These are phyloP conservation scores for Thunnus maccoyii DNA, from an alignment of 2,113 vertebrate genomes.

Conservation along the genomic window DNA sequence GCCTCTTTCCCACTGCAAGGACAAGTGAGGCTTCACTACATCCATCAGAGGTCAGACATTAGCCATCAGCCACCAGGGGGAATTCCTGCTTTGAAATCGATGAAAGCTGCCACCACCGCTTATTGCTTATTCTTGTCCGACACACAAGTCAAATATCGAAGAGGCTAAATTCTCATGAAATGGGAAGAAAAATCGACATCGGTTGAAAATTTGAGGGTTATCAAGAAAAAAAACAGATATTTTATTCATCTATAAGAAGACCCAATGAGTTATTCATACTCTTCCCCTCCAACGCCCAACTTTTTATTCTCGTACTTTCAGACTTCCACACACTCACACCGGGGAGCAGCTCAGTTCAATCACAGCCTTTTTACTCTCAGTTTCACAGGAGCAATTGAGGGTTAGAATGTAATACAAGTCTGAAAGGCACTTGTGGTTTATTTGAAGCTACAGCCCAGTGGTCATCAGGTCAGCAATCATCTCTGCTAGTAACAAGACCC, in stretches of 20 bases:
- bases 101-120: neutral
- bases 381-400: slow-evolving; percentile 25
- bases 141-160: neutral
- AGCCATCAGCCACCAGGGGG: neutral
- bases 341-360: slow-evolving; percentile 14
- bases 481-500: slow-evolving; percentile 38
- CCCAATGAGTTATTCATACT: neutral
- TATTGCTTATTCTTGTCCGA: neutral
- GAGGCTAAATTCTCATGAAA: neutral
- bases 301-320: slow-evolving; percentile 4
- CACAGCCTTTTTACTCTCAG: slow-evolving; percentile 23
- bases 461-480: slow-evolving; percentile 55
- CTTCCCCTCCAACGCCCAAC: neutral
- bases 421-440: slow-evolving; percentile 17
- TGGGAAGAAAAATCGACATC: neutral
- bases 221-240: neutral
- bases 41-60: slow-evolving; percentile 21
- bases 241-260: neutral
- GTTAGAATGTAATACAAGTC: slow-evolving; percentile 26
- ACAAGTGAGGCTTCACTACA: slow-evolving; percentile 19
- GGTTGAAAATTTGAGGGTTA: neutral
- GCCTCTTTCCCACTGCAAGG: slow-evolving; percentile 26
- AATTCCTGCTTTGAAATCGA: slow-evolving; percentile 15
- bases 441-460: slow-evolving; percentile 16
- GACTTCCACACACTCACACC: neutral